A percentile compares a stretch with the other conserved stretches of the same genome.
phyloP scores from a whole-genome alignment of 2,113 vertebrate genomes.

The Dipodomys spectabilis region DNA sequence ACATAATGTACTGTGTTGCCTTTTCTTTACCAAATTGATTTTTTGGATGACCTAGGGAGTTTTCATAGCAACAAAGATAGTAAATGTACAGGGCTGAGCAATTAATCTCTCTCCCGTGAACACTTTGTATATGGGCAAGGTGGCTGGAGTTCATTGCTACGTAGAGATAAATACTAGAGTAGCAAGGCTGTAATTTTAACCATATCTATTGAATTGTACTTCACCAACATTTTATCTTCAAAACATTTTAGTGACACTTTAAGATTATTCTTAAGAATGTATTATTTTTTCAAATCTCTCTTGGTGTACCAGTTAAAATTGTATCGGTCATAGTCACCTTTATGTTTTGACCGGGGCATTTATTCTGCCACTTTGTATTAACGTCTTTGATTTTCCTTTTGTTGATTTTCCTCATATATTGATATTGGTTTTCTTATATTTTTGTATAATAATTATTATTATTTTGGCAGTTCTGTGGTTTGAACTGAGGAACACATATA shows the following conservation, averaged over 20 bases:
- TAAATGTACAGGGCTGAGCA: neutral
- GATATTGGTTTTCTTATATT: neutral
- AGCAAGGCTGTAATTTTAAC: conserved; percentile 1
- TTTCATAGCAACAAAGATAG: conserved; percentile 4
- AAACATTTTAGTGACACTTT: neutral
- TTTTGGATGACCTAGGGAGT: neutral
- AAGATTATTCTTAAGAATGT: neutral
- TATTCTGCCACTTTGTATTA: conserved; percentile 3
- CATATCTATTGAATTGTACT: conserved; percentile 1
- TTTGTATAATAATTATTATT: too few species aligned
- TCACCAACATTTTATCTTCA: conserved; percentile 28
- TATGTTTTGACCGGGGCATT: neutral
- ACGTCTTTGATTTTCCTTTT: conserved; percentile 12
- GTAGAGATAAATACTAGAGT: neutral
- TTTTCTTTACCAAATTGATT: conserved; percentile 21
- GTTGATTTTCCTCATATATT: conserved; percentile 18
- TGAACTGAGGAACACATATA: too few species aligned
- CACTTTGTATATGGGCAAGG: conserved; percentile 19
- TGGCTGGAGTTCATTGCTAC: neutral
- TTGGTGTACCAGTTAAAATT: neutral
- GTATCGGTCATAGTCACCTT: neutral
- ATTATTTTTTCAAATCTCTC: neutral
- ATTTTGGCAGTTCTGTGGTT: too few species aligned
- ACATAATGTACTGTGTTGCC: neutral
- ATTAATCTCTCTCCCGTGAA: conserved; percentile 26